Evolutionary conservation across 2,797 vertebrate genomes (phyloP).

Genomic region (Neostethus bicornis): DNA sequence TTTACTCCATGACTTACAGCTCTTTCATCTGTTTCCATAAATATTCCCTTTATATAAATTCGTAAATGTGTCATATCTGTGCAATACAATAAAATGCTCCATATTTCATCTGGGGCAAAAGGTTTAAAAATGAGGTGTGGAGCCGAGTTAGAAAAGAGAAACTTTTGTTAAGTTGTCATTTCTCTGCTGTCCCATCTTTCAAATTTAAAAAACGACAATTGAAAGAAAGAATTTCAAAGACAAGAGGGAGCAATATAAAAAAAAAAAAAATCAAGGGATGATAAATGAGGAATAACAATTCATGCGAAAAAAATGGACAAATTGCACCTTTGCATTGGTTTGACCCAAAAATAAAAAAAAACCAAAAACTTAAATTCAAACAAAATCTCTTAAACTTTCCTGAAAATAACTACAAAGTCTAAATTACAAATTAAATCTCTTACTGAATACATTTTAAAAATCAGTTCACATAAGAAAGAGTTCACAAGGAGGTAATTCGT

Average conservation of each 20-base stretch:
- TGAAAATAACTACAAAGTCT: background rate
- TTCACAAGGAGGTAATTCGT: conserved; percentile 6
- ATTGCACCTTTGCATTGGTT: conserved; percentile 13
- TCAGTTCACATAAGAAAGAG: conserved; percentile 6
- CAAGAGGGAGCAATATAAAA: background rate
- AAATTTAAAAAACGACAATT: conserved; percentile 31
- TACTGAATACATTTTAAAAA: conserved; percentile 5
- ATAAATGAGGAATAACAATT: conserved; percentile 28
- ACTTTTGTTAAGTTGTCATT: conserved; percentile 34
- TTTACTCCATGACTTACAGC: conserved; percentile 77
- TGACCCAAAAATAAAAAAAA: conserved; percentile 6
- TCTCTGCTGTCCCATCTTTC: conserved; percentile 39
- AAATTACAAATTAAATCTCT: background rate
- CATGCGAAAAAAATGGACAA: background rate
- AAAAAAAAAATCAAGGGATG: conserved; percentile 30
- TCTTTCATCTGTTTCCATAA: conserved; percentile 83
- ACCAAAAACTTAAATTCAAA: background rate
- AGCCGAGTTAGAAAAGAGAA: conserved; percentile 36
- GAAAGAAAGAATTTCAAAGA: conserved; percentile 3
- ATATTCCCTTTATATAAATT: conserved; percentile 81
- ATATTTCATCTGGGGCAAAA: conserved; percentile 76
- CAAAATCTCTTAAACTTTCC: background rate
- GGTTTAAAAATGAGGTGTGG: conserved; percentile 51
- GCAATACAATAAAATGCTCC: conserved; percentile 81
- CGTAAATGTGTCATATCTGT: conserved; percentile 81